Conservation (phyloP, 2,113 vertebrate genomes). For the Anseranas semipalmata region DNA sequence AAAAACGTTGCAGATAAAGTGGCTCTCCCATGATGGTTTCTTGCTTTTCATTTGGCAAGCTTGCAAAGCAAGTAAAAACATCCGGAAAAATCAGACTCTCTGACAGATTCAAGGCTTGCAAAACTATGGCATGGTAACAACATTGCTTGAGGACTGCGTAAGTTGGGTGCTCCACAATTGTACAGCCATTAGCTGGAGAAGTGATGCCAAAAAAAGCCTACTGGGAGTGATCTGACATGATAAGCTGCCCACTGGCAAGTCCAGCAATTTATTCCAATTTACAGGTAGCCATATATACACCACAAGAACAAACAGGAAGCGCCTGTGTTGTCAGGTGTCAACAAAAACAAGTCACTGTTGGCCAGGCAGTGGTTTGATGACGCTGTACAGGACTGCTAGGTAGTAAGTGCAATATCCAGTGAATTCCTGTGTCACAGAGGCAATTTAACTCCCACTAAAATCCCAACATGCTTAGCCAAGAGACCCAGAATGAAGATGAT, state of each 20-base stretch:
- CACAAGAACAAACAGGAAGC: neutral
- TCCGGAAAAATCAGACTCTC: neutral
- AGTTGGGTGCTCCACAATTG: neutral
- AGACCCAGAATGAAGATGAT: neutral
- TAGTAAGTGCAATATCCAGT: neutral
- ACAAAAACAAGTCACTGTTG: neutral
- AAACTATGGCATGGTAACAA: neutral
- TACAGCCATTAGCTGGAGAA: neutral
- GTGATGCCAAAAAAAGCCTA: neutral
- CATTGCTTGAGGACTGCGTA: neutral
- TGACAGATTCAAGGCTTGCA: neutral
- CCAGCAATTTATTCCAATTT: neutral
- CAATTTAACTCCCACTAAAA: neutral
- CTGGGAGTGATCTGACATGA: neutral
- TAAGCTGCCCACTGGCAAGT: neutral
- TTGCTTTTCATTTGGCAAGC: neutral
- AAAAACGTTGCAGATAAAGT: neutral
- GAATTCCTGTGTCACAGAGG: fast-evolving
- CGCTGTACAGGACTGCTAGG: neutral
- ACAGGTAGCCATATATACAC: neutral
- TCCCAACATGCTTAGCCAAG: neutral
- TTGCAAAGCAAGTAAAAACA: neutral
- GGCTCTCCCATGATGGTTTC: neutral
- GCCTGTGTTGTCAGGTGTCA: neutral
- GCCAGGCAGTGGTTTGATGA: neutral